phyloP scores from a whole-genome alignment of 2,113 vertebrate genomes.

The Burhinus bistriatus region DNA sequence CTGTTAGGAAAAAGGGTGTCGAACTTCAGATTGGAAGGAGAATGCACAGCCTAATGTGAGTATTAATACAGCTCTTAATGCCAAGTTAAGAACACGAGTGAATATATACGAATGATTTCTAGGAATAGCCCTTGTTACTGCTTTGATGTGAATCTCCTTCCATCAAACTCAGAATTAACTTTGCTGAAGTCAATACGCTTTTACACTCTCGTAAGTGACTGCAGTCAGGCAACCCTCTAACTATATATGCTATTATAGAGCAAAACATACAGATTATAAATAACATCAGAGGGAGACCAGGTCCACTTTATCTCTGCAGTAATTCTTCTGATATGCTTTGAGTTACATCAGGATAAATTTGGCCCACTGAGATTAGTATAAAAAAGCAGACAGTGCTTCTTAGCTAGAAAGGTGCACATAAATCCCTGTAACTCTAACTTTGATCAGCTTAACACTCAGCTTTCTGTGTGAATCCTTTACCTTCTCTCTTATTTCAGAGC shows the following conservation, averaged over 20 bases:
- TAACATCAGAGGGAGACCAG: constrained; percentile 54
- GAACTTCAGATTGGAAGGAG: neutral
- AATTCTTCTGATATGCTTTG: constrained; percentile 47
- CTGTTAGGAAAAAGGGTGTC: neutral
- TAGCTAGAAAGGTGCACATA: constrained; percentile 50
- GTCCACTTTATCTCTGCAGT: constrained; percentile 41
- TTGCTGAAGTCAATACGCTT: constrained; percentile 20
- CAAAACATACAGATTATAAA: constrained; percentile 64
- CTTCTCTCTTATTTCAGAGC: constrained; percentile 58
- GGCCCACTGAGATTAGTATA: constrained; percentile 41
- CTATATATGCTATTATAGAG: constrained; percentile 9
- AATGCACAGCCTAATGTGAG: neutral
- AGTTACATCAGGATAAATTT: constrained; percentile 56
- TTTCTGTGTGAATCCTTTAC: constrained; percentile 54
- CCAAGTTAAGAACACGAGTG: neutral
- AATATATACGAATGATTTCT: neutral
- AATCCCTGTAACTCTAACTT: constrained; percentile 61
- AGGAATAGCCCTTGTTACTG: neutral
- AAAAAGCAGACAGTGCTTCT: constrained; percentile 43
- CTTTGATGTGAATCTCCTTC: constrained; percentile 52
- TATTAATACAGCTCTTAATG: constrained; percentile 20
- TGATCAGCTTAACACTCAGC: constrained; percentile 60
- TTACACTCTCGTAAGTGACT: constrained; percentile 23
- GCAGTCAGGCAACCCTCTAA: constrained; percentile 14
- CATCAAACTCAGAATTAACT: constrained; percentile 55